Evolutionary conservation across 2,113 vertebrate genomes (phyloP).

Genomic region (Seriola rivoliana): DNA sequence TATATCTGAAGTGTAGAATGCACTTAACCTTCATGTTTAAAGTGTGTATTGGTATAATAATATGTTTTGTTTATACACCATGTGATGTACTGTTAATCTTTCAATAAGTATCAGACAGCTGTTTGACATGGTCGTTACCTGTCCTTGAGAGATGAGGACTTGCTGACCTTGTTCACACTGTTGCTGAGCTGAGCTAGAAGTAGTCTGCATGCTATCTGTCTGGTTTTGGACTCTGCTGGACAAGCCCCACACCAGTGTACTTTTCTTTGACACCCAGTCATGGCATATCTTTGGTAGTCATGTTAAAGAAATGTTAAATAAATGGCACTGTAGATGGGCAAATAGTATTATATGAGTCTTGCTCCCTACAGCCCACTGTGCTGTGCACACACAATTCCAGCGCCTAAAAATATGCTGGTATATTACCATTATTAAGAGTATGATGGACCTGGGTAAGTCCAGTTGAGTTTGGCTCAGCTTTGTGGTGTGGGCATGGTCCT

Average conservation of each 20-base stretch:
- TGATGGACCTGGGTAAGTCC: conserved; percentile 38
- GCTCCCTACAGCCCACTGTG: conserved; percentile 18
- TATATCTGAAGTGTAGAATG: conserved; percentile 64
- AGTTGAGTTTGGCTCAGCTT: conserved; percentile 70
- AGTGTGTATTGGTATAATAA: conserved; percentile 66
- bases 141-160: conserved; percentile 42
- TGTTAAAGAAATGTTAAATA: conserved; percentile 2
- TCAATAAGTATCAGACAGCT: conserved; percentile 63
- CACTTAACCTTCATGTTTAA: conserved; percentile 67
- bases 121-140: conserved; percentile 51
- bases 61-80: conserved; percentile 69
- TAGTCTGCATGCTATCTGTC: conserved; percentile 23
- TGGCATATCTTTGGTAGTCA: not conserved
- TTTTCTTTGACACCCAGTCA: not conserved
- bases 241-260: conserved; percentile 2
- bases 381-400: not conserved
- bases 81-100: conserved; percentile 74
- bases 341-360: not conserved
- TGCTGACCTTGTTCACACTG: conserved; percentile 74
- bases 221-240: conserved; percentile 13
- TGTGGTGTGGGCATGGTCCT: conserved; percentile 71
- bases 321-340: not conserved
- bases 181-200: conserved; percentile 71
- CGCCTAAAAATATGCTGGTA: not conserved
- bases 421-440: not conserved